Base-by-base conservation (phyloP, 2,888 invertebrate genomes). In the Polietes domitor region DNA sequence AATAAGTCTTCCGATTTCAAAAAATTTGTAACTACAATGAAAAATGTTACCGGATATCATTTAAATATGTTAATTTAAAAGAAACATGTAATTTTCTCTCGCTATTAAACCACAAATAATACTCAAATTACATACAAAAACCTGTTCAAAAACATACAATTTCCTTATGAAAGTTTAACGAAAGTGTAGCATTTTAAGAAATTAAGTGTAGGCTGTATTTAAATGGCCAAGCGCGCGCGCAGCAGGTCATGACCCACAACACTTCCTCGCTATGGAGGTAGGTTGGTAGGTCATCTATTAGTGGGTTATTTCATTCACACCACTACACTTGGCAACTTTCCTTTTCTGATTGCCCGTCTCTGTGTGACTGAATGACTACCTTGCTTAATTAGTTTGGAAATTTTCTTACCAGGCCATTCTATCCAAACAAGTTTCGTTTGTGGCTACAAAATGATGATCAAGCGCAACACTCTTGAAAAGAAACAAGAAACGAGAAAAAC, bases 351-450 rank as follows among this genome's bases (percentile, higher is more conserved):
- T 47, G 41, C n/a, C n/a, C n/a, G n/a, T n/a, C n/a, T n/a, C n/a
- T n/a, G 32, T 32, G 3, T 32, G 32, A 5, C 7, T 7, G 32
- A 32, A 32, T 37, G 4, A n/a, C n/a, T n/a, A 32, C 47, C 1
- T n/a, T 47, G n/a, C 47, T n/a, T 24, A 58, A 58, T 58, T 58
- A 58, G 10, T 26, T 24, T 47, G 47, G 53, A 58, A 58, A 24
- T 24, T 2, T 58, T 15, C 12, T 12, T 24, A 26, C 15, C 58
- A 15, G 58, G 58, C 15, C 26, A 26, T 58, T 58, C 15, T 3
- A 58, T 58, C 26, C 6, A 58, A 58, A 58, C 58, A 9, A 12
- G 58, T 58, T 58, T 58, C 58, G 19, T 58, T 37, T 37, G 12
- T 37, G 37, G 37, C 7, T 37, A 10, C 12, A 37, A 37, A n/a